A percentile compares a stretch with the other conserved stretches of the same genome.
These are phyloP conservation scores for Drosophila equinoxialis DNA, from an alignment of 1,140 invertebrate genomes.

Conservation along the genomic window DNA sequence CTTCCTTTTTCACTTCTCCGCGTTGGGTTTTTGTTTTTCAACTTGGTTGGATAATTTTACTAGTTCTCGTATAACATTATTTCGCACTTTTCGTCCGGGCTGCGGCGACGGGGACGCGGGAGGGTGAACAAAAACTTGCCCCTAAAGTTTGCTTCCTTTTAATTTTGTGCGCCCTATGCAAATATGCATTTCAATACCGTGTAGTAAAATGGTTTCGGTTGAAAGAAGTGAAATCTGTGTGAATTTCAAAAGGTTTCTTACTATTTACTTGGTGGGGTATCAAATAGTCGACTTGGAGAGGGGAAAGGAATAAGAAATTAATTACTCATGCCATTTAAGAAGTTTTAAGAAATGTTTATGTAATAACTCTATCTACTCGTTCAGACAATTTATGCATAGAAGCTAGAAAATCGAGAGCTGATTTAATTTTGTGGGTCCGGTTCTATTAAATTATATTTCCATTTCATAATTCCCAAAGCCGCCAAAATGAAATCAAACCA, in stretches of 20 bases:
- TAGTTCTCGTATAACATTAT: conserved; percentile 38
- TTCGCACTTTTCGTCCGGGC: conserved; percentile 29
- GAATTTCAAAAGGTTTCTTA: too few species aligned
- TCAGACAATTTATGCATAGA: too few species aligned
- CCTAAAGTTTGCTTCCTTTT: not conserved
- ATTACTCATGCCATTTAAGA: not conserved
- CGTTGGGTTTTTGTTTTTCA: conserved; percentile 15
- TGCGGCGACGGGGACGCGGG: too few species aligned
- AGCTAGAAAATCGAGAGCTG: too few species aligned
- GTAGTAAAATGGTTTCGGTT: not conserved
- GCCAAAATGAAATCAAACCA: conserved; percentile 46
- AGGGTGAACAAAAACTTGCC: not conserved
- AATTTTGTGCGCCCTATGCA: conserved; percentile 1
- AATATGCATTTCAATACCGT: conserved; percentile 3
- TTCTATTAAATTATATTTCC: not conserved
- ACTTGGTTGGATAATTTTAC: conserved; percentile 17
- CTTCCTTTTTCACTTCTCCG: conserved; percentile 18
- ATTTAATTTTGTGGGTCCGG: too few species aligned
- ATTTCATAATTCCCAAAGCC: not conserved
- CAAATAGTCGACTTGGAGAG: not conserved
- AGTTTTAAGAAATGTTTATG: not conserved
- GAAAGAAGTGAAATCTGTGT: not conserved
- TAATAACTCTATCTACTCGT: not conserved
- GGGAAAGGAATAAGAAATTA: not conserved
- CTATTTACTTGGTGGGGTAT: not conserved